phyloP scores from a whole-genome alignment of 2,888 invertebrate genomes.

The Cheilosia vernalis region DNA sequence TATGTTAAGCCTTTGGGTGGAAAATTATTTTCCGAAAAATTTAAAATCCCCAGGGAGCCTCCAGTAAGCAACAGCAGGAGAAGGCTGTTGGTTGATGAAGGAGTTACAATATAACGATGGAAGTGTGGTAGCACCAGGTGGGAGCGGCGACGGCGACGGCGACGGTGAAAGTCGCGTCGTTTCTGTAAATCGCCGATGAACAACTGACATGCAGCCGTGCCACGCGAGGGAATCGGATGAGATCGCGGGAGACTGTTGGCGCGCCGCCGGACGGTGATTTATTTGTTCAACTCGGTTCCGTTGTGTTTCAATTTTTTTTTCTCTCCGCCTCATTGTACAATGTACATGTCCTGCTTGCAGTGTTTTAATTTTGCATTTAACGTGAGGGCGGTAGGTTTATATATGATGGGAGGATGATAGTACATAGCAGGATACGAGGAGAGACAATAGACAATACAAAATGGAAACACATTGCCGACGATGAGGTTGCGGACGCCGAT shows the following conservation, averaged over 20 bases:
- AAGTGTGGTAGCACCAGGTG: constrained; percentile 26
- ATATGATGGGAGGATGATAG: constrained; percentile 15
- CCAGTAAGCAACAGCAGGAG: constrained; percentile 15
- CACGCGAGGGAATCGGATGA: constrained; percentile 61
- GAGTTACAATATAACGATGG: constrained; percentile 43
- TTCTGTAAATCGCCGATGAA: constrained; percentile 69
- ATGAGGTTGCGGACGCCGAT: constrained; percentile 55
- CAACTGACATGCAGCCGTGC: constrained; percentile 70
- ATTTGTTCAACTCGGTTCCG: constrained; percentile 65
- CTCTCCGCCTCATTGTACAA: background rate
- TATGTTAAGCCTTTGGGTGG: constrained; percentile 50
- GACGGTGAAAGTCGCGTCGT: constrained; percentile 71
- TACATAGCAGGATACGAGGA: constrained; percentile 14
- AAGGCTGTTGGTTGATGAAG: constrained; percentile 40
- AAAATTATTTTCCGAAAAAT: constrained; percentile 72
- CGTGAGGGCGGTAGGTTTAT: constrained; percentile 34
- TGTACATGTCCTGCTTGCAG: constrained; percentile 30
- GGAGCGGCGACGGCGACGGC: constrained; percentile 1
- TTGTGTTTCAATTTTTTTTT: constrained; percentile 8
- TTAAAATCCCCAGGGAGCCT: constrained; percentile 46
- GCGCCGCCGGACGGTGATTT: constrained; percentile 74
- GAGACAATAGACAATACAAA: constrained; percentile 54
- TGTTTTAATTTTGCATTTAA: constrained; percentile 67
- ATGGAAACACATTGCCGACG: constrained; percentile 46
- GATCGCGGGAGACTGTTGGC: constrained; percentile 67